These are phyloP conservation scores for Rhagonycha fulva DNA, from an alignment of 2,888 invertebrate species.

Conservation along the genomic window DNA sequence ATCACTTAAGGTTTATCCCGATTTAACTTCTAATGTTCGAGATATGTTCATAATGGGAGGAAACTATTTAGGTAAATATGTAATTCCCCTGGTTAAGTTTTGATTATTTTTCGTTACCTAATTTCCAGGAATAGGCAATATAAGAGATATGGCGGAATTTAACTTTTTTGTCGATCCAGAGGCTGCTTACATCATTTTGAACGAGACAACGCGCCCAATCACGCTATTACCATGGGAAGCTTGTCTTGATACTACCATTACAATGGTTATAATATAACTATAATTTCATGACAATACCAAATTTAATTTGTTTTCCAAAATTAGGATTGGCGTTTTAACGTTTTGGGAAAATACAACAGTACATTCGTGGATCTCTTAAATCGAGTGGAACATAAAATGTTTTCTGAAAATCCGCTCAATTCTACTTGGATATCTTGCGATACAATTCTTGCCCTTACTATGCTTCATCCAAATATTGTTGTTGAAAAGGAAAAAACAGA, in stretches of 20 bases:
- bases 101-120: background rate
- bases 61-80: constrained; percentile 71
- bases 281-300: background rate
- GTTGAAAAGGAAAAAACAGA: constrained; percentile 43
- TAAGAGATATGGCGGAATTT: constrained; percentile 69
- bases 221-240: constrained; percentile 74
- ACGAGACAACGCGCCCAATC: constrained; percentile 61
- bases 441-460: constrained; percentile 56
- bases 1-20: constrained; percentile 69
- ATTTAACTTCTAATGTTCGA: constrained; percentile 65
- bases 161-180: constrained; percentile 81
- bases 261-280: constrained; percentile 48
- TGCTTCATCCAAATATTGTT: constrained; percentile 51
- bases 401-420: background rate
- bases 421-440: constrained; percentile 56
- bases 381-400: constrained; percentile 53
- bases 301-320: background rate
- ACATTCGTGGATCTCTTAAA: constrained; percentile 57
- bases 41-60: constrained; percentile 81
- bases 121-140: constrained; percentile 63
- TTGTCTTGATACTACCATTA: constrained; percentile 51
- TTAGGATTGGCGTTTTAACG: constrained; percentile 60
- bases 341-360: constrained; percentile 53
- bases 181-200: constrained; percentile 72
- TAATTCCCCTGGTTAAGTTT: background rate